Evolutionary conservation across 1,140 invertebrate genomes (phyloP).

Genomic region (Dendroctonus valens): DNA sequence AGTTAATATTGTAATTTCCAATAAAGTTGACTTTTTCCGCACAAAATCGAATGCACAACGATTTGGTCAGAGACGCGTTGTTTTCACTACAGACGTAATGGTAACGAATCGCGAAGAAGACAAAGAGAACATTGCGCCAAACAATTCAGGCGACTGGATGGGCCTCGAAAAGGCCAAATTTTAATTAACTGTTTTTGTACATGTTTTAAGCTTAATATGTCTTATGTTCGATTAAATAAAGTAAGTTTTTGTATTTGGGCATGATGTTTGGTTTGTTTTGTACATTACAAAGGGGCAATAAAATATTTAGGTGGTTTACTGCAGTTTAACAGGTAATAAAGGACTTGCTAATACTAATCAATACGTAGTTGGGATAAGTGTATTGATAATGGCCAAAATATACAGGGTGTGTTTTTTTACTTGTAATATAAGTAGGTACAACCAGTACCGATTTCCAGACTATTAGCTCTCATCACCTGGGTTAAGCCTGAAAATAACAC

Average conservation of each 20-base stretch:
- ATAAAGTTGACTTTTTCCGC: constrained; percentile 38
- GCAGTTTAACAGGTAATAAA: constrained; percentile 22
- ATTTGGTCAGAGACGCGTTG: constrained; percentile 2
- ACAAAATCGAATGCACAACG: not conserved
- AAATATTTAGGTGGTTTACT: constrained; percentile 11
- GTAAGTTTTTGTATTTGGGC: constrained; percentile 15
- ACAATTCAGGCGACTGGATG: constrained; percentile 48
- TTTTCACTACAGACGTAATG: constrained; percentile 15
- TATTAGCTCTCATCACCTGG: too few species aligned
- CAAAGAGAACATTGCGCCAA: constrained; percentile 30
- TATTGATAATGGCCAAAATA: too few species aligned
- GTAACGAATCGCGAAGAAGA: constrained; percentile 31
- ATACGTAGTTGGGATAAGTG: too few species aligned
- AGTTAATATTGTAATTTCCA: constrained; percentile 36
- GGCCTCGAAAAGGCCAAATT: constrained; percentile 47
- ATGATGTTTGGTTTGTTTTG: constrained; percentile 19
- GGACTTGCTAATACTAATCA: not conserved
- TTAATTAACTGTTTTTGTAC: constrained; percentile 34
- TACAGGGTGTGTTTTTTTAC: too few species aligned
- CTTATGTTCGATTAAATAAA: constrained; percentile 31
- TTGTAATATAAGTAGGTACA: too few species aligned
- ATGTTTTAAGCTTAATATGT: not conserved
- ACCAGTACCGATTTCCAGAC: too few species aligned
- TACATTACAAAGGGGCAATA: constrained; percentile 4
- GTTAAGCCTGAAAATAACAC: too few species aligned